These are phyloP conservation scores for Kradibia gibbosae DNA, from an alignment of 1,140 invertebrate species.

Conservation along the genomic window DNA sequence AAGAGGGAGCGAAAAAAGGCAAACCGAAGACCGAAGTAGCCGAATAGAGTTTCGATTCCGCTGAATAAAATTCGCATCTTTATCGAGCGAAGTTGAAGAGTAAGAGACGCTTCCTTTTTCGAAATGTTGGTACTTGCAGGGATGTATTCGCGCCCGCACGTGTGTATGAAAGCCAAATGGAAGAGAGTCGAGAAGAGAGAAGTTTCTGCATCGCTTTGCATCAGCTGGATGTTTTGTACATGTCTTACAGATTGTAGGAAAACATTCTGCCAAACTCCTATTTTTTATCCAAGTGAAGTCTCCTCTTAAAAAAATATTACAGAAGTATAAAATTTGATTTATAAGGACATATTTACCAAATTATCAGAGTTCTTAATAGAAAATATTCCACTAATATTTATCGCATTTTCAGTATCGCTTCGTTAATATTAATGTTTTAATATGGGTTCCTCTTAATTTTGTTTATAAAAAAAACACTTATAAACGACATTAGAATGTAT, in stretches of 20 bases:
- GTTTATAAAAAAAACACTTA: too few relatives aligned
- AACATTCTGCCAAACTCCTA: conserved; percentile 39
- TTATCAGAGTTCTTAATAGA: not conserved
- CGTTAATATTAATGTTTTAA: not conserved
- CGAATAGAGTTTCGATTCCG: conserved; percentile 48
- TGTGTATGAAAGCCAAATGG: not conserved
- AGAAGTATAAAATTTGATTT: conserved; percentile 31
- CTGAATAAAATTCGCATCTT: conserved; percentile 44
- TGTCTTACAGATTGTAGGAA: conserved; percentile 23
- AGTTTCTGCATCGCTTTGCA: conserved; percentile 30
- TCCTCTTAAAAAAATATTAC: not conserved
- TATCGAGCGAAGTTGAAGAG: conserved; percentile 14
- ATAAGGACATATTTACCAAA: not conserved
- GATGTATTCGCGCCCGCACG: not conserved
- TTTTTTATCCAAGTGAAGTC: not conserved
- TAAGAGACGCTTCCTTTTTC: not conserved
- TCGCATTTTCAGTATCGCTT: not conserved
- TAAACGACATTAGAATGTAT: not conserved
- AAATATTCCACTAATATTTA: not conserved
- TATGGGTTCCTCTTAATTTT: too few relatives aligned
- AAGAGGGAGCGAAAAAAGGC: not conserved
- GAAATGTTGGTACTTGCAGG: not conserved
- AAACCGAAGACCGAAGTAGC: conserved; percentile 8
- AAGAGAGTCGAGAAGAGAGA: not conserved
- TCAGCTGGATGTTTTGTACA: conserved; percentile 38